Evolutionary conservation across 1,140 invertebrate genomes (phyloP).

Genomic region (Theocolax elegans): DNA sequence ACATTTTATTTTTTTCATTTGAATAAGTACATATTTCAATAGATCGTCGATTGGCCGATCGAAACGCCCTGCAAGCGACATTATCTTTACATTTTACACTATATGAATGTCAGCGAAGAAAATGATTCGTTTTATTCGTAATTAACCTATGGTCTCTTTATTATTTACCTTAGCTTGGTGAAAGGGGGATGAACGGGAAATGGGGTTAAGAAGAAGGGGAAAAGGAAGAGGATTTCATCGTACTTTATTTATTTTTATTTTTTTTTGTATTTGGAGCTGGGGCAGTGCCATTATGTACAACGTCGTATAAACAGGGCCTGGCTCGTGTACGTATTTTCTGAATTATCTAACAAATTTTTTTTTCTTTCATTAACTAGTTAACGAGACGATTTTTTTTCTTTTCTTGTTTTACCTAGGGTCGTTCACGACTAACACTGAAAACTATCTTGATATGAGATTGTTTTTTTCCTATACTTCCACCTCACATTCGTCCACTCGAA

Average conservation of each 20-base stretch:
- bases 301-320: constrained; percentile 66
- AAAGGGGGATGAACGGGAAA: too few relatives aligned
- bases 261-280: constrained; percentile 15
- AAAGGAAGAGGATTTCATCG: background rate
- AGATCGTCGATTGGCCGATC: constrained; percentile 6
- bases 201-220: background rate
- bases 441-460: constrained; percentile 66
- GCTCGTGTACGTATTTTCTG: constrained; percentile 64
- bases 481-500: constrained; percentile 36
- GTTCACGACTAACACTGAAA: constrained; percentile 67
- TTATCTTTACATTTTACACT: constrained; percentile 32
- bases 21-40: background rate
- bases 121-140: constrained; percentile 40
- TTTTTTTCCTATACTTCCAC: constrained; percentile 53
- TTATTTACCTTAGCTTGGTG: constrained; percentile 5
- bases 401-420: constrained; percentile 58
- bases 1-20: constrained; percentile 31
- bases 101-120: constrained; percentile 42
- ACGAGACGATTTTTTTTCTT: constrained; percentile 52
- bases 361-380: constrained; percentile 68
- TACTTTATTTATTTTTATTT: too few relatives aligned
- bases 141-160: constrained; percentile 34
- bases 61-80: constrained; percentile 27
- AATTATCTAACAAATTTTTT: constrained; percentile 68
- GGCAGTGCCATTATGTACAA: constrained; percentile 68